phyloP scores from a whole-genome alignment of 1,140 invertebrate species.

The Temnothorax nylanderi region DNA sequence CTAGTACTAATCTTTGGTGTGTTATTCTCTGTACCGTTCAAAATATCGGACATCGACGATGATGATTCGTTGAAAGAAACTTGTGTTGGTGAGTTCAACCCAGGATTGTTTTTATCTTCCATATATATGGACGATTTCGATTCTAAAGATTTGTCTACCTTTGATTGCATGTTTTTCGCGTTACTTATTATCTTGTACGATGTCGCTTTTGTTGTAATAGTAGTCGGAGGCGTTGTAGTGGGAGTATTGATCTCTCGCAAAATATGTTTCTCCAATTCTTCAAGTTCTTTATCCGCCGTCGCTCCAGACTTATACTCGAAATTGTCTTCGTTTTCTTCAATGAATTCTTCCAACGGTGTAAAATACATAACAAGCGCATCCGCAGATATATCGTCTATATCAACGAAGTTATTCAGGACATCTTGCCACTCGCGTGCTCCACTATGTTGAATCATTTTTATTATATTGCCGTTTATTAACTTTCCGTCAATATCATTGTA shows the following conservation, averaged over 20 bases:
- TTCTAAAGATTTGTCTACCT: constrained; percentile 30
- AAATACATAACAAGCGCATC: constrained; percentile 76
- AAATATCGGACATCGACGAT: background rate
- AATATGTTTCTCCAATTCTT: constrained; percentile 62
- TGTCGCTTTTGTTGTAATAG: constrained; percentile 21
- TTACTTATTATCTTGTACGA: background rate
- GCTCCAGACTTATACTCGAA: constrained; percentile 59
- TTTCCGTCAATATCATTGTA: constrained; percentile 73
- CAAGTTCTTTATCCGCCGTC: constrained; percentile 70
- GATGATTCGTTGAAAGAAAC: constrained; percentile 28
- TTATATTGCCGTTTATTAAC: constrained; percentile 65
- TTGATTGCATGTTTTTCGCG: background rate
- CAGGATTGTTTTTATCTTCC: constrained; percentile 32
- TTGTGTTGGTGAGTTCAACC: background rate
- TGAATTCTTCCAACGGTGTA: constrained; percentile 74
- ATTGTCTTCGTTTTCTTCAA: constrained; percentile 72
- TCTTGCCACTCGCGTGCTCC: constrained; percentile 73
- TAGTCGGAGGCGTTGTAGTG: constrained; percentile 67
- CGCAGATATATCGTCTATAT: constrained; percentile 70
- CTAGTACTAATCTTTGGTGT: constrained; percentile 76
- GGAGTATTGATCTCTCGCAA: constrained; percentile 68
- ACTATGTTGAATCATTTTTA: constrained; percentile 75
- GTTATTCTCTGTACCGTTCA: constrained; percentile 13
- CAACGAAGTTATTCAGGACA: constrained; percentile 69
- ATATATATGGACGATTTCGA: constrained; percentile 31